Conservation (phyloP, 2,113 vertebrate genomes). For the Fregetta grallaria region DNA sequence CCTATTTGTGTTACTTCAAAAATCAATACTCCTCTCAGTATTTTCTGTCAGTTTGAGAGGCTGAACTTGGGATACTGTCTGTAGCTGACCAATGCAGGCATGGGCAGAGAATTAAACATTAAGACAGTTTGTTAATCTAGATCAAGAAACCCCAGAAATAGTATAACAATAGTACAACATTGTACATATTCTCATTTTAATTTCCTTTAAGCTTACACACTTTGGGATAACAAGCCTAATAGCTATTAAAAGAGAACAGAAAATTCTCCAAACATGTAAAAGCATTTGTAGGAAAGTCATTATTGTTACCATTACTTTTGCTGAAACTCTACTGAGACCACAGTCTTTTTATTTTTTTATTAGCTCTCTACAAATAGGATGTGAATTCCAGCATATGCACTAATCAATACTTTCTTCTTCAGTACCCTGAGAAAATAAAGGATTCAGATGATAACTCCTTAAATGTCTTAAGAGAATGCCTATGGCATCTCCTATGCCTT, state of each 20-base stretch:
- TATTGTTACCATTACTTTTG: constrained; percentile 59
- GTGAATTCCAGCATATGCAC: constrained; percentile 43
- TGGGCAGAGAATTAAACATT: neutral
- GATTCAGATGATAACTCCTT: constrained; percentile 54
- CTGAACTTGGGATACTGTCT: neutral
- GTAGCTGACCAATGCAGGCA: neutral
- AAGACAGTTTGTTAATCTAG: neutral
- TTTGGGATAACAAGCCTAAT: constrained; percentile 14
- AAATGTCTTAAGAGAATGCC: constrained; percentile 55
- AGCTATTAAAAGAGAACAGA: constrained; percentile 63
- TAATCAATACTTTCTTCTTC: constrained; percentile 74
- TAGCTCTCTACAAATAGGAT: constrained; percentile 58
- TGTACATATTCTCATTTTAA: constrained; percentile 44
- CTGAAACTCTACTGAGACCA: constrained; percentile 62
- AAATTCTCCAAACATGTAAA: constrained; percentile 50
- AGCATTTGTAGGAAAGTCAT: constrained; percentile 43
- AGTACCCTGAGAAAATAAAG: constrained; percentile 65
- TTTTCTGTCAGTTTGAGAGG: neutral
- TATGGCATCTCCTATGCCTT: constrained; percentile 43
- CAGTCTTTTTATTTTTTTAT: constrained; percentile 67
- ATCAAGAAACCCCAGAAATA: neutral
- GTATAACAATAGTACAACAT: neutral
- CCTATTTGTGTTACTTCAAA: neutral
- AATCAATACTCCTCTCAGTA: neutral
- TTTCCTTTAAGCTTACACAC: constrained; percentile 51